Percentiles rank a stretch among this genome's conserved stretches.
phyloP scores from a whole-genome alignment of 2,797 vertebrate genomes.

The Odontamblyopus lacepedii region DNA sequence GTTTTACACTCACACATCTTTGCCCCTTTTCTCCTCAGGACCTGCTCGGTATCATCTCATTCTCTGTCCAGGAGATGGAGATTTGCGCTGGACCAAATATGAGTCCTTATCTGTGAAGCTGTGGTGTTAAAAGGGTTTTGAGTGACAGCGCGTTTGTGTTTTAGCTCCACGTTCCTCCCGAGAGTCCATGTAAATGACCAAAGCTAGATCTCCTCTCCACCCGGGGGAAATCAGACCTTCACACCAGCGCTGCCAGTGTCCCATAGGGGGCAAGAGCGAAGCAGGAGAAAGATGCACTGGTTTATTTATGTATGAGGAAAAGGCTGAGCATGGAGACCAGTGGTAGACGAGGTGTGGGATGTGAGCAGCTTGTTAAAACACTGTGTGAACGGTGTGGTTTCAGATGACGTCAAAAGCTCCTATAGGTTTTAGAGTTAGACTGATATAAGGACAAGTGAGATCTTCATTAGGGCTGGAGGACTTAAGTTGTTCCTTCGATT shows the following conservation, averaged over 20 bases:
- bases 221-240: constrained; percentile 51
- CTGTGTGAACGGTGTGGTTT: background rate
- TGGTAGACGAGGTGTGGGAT: constrained; percentile 20
- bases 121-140: constrained; percentile 6
- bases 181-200: constrained; percentile 22
- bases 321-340: constrained; percentile 40
- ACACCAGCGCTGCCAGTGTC: constrained; percentile 26
- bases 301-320: constrained; percentile 54
- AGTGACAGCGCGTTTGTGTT: constrained; percentile 13
- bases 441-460: background rate
- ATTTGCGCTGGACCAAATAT: constrained; percentile 3
- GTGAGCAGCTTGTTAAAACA: background rate
- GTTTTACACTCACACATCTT: too few species aligned
- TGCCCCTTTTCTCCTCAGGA: too few species aligned
- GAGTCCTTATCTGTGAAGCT: constrained; percentile 8
- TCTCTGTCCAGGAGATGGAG: too few species aligned
- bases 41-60: constrained; percentile 15
- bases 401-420: background rate
- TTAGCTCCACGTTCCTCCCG: constrained; percentile 3
- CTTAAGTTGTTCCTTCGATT: too few species aligned
- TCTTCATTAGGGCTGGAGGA: background rate
- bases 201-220: constrained; percentile 1
- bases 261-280: constrained; percentile 63
- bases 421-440: background rate
- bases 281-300: background rate